Percentiles rank a stretch among this genome's conserved stretches.
These are phyloP conservation scores for Mythimna vitellina DNA, from an alignment of 2,888 invertebrate genomes.

Conservation along the genomic window DNA sequence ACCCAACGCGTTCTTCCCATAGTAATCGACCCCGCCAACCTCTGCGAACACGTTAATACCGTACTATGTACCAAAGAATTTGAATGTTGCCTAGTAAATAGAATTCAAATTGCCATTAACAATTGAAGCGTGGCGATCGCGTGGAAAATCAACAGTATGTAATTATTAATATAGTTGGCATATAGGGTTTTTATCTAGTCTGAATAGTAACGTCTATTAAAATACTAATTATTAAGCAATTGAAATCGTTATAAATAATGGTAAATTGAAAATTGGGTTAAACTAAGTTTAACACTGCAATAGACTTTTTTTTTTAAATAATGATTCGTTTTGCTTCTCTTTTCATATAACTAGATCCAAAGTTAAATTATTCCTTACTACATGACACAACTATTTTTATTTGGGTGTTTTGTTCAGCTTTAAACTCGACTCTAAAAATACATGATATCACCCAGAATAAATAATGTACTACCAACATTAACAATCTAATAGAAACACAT, in stretches of 20 bases:
- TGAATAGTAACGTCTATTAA: constrained; percentile 13
- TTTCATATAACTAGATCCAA: constrained; percentile 15
- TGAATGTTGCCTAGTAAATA: neutral
- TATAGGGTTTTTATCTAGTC: neutral
- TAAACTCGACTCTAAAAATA: constrained; percentile 62
- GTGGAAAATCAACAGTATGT: neutral
- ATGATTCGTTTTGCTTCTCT: constrained; percentile 1
- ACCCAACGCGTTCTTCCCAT: no score
- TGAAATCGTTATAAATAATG: neutral
- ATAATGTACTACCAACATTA: constrained; percentile 58
- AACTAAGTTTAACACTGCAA: neutral
- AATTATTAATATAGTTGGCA: neutral
- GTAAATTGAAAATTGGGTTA: constrained; percentile 2
- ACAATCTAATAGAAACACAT: constrained; percentile 63
- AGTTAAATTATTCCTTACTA: constrained; percentile 28
- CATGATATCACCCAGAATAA: constrained; percentile 54
- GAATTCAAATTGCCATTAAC: neutral
- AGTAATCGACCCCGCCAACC: no score
- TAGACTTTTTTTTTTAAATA: constrained; percentile 6
- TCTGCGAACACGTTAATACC: no score
- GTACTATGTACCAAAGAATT: neutral
- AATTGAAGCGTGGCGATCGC: neutral
- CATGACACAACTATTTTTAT: neutral
- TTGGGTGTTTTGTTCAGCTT: constrained; percentile 27
- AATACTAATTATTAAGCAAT: constrained; percentile 26